Conservation (phyloP, 2,797 vertebrate genomes). For the Urocyon cinereoargenteus region DNA sequence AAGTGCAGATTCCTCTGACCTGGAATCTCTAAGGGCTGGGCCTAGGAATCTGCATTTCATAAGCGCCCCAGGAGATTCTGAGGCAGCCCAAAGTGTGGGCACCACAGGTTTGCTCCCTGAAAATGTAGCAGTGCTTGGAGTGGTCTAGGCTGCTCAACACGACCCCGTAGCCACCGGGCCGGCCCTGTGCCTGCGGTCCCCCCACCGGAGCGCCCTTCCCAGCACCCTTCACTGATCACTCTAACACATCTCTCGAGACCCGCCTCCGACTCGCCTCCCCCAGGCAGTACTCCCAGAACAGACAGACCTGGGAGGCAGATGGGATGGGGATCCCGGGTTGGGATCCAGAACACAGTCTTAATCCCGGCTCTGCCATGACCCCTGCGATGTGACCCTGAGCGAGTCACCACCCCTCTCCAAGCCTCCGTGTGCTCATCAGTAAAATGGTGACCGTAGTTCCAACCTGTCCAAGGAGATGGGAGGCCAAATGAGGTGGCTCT, state of each 20-base stretch:
- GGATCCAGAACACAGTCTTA: background rate
- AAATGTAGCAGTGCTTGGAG: background rate
- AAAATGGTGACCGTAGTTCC: background rate
- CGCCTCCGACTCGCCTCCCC: background rate
- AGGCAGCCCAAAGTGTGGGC: background rate
- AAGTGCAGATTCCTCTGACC: background rate
- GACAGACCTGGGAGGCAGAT: background rate
- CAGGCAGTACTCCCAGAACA: background rate
- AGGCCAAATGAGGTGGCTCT: background rate
- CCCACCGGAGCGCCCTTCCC: background rate
- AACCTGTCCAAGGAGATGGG: background rate
- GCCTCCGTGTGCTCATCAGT: background rate
- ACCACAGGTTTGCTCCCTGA: background rate
- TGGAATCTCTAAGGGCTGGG: background rate
- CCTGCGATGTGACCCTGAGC: background rate
- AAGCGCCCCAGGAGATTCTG: background rate
- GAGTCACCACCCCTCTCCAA: background rate
- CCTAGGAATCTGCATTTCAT: background rate
- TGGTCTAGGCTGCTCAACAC: rapidly evolving
- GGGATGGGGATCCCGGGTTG: background rate
- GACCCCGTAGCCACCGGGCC: background rate
- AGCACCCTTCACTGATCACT: background rate
- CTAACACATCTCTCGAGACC: background rate
- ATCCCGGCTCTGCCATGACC: background rate
- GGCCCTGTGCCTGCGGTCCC: rapidly evolving